Evolutionary conservation across 2,888 invertebrate genomes (phyloP).

Genomic region (Macrosiphum euphorbiae): DNA sequence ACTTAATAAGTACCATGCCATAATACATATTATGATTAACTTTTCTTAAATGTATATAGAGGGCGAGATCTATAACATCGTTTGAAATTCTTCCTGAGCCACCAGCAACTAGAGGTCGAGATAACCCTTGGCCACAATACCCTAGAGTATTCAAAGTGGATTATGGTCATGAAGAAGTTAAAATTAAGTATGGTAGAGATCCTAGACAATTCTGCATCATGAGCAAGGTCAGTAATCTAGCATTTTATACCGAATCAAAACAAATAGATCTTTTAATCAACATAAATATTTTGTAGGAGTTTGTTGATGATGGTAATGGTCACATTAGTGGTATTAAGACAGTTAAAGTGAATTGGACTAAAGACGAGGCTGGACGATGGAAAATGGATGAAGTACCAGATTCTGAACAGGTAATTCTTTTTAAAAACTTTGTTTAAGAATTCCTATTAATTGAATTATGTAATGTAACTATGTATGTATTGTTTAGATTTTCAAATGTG

Average conservation of each 20-base stretch:
- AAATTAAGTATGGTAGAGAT: conserved; percentile 90
- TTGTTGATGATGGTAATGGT: conserved; percentile 89
- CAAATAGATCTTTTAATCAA: neutral
- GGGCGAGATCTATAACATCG: conserved; percentile 91
- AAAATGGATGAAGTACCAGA: conserved; percentile 89
- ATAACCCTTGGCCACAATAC: conserved; percentile 99
- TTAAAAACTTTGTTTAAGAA: neutral
- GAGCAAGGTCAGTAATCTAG: conserved; percentile 77
- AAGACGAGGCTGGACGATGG: conserved; percentile 93
- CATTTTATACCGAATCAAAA: neutral
- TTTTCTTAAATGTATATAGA: conserved; percentile 73
- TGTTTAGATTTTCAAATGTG: conserved; percentile 80
- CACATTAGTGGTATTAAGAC: conserved; percentile 92
- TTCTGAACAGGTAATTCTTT: conserved; percentile 75
- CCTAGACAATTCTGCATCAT: conserved; percentile 94
- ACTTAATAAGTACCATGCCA: neutral
- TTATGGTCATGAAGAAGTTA: conserved; percentile 97
- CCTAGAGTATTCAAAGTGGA: conserved; percentile 96
- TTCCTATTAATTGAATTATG: neutral
- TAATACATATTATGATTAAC: conserved; percentile 20
- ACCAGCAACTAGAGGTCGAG: conserved; percentile 81
- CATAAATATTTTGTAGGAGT: conserved; percentile 75
- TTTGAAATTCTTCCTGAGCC: conserved; percentile 98
- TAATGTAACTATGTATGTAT: neutral
- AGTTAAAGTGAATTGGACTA: conserved; percentile 93